A percentile compares a stretch with the other conserved stretches of the same genome.
Evolutionary conservation across 2,797 vertebrate genomes (phyloP).

Genomic region (Phataginus tetradactyla): DNA sequence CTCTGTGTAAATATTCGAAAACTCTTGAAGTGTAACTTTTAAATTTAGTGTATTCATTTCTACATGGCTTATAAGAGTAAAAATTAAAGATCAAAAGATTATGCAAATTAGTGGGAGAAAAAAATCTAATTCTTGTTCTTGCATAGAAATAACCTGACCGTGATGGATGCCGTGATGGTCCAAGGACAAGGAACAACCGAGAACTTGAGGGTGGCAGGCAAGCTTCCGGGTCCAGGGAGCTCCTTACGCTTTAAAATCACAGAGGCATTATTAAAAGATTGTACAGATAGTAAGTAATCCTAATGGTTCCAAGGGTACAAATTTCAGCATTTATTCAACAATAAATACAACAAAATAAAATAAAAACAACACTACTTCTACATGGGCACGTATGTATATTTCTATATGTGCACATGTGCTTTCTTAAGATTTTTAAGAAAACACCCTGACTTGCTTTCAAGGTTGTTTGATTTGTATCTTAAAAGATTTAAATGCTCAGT

Average conservation of each 20-base stretch:
- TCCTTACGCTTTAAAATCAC: conserved; percentile 99
- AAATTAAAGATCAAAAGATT: conserved; percentile 13
- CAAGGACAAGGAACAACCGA: conserved; percentile 96
- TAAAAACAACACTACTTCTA: not conserved
- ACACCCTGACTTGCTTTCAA: not conserved
- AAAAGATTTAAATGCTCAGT: not conserved
- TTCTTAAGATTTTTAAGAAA: not conserved
- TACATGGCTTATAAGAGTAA: not conserved
- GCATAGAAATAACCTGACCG: conserved; percentile 96
- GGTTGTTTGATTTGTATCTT: conserved; percentile 17
- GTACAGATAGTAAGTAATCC: conserved; percentile 94
- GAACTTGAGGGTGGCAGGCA: conserved; percentile 94
- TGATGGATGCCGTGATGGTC: conserved; percentile 94
- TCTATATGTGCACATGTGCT: not conserved
- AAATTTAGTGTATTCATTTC: conserved; percentile 25
- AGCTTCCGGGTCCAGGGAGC: conserved; percentile 93
- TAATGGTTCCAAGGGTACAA: not conserved
- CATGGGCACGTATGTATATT: not conserved
- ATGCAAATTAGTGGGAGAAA: not conserved
- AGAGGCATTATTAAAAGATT: conserved; percentile 96
- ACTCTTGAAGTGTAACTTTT: conserved; percentile 5
- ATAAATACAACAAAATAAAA: not conserved
- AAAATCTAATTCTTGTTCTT: conserved; percentile 47
- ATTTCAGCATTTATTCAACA: not conserved
- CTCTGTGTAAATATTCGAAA: not conserved